Conservation (phyloP, 2,888 invertebrate genomes). For the Dryobotodes eremita region DNA sequence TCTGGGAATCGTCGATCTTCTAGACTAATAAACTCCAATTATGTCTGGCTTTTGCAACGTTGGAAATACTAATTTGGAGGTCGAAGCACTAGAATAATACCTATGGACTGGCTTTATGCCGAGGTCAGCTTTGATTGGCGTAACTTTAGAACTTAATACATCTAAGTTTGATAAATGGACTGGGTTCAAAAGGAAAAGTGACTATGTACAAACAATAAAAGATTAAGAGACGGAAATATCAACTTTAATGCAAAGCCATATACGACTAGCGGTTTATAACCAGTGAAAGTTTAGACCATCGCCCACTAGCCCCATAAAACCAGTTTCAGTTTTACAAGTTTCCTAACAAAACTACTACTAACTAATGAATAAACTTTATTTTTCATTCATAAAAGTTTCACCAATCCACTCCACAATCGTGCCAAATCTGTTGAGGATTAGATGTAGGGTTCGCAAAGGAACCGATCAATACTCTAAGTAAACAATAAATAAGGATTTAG, state of each 20-base stretch:
- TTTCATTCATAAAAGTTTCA: conserved; percentile 16
- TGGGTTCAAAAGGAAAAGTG: neutral
- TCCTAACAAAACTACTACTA: conserved; percentile 8
- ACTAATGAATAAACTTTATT: conserved; percentile 5
- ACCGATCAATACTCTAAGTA: conserved; percentile 36
- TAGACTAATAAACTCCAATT: conserved; percentile 46
- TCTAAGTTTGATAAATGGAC: neutral
- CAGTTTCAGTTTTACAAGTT: conserved; percentile 35
- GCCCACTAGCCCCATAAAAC: conserved; percentile 55
- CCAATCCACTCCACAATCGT: neutral
- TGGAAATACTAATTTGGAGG: conserved; percentile 27
- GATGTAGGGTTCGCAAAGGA: conserved; percentile 10
- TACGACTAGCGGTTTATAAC: conserved; percentile 27
- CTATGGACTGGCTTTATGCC: neutral
- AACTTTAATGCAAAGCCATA: conserved; percentile 34
- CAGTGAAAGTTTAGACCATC: conserved; percentile 59
- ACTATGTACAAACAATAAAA: conserved; percentile 9
- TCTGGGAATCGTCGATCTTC: conserved; percentile 41
- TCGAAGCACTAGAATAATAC: conserved; percentile 20
- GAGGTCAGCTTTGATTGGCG: conserved; percentile 28
- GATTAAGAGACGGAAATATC: conserved; percentile 32
- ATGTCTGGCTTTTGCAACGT: conserved; percentile 37
- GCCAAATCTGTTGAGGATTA: conserved; percentile 34
- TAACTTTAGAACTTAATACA: neutral
- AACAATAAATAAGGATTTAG: conserved; percentile 40